Evolutionary conservation across 2,888 invertebrate species (phyloP), one percentile per base, ranked within the genome.

Genomic region (Lamellibrachia satsuma): DNA sequence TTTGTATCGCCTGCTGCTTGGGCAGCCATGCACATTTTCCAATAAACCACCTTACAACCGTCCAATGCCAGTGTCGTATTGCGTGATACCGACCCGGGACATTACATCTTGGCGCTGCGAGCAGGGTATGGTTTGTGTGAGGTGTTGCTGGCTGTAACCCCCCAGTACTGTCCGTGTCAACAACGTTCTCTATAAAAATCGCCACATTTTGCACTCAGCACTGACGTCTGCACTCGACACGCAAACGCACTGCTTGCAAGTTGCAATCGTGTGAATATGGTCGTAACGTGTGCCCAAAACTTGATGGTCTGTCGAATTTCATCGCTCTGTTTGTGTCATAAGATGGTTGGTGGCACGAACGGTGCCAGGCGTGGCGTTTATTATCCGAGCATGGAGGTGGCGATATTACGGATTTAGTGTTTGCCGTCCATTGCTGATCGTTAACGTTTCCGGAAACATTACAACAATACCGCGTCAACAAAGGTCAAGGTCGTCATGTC

Each of bases 131-230:
- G n/a, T n/a, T n/a, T n/a, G n/a, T n/a, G n/a, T n/a, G n/a, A n/a
- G n/a, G n/a, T n/a, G n/a, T n/a, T n/a, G n/a, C n/a, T n/a, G n/a
- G n/a, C n/a, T n/a, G n/a, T n/a, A n/a, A n/a, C n/a, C n/a, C n/a
- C n/a, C n/a, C n/a, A n/a, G 75, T 6, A 75, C 75, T 75, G 75
- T 22, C 75, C 15, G 75, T 75, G 75, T 75, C 7, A 22, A 75
- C 75, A 22, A n/a, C 75, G 75, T 75, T 75, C 15, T 22, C 75
- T 75, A 75, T n/a, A 75, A 75, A 75, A 75, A 75, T 75, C 75
- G 75, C 75, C 75, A 75, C 75, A 75, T 75, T 75, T 75, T 75
- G 75, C 75, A 75, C 75, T 75, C 75, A 75, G 75, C 75, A 75
- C 75, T 22, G 15, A 22, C 75, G 75, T 75, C 75, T 75, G 75